Evolutionary conservation across 2,888 invertebrate genomes (phyloP), one percentile per base, ranked within the genome.

Genomic region (Acholoe squamosa): DNA sequence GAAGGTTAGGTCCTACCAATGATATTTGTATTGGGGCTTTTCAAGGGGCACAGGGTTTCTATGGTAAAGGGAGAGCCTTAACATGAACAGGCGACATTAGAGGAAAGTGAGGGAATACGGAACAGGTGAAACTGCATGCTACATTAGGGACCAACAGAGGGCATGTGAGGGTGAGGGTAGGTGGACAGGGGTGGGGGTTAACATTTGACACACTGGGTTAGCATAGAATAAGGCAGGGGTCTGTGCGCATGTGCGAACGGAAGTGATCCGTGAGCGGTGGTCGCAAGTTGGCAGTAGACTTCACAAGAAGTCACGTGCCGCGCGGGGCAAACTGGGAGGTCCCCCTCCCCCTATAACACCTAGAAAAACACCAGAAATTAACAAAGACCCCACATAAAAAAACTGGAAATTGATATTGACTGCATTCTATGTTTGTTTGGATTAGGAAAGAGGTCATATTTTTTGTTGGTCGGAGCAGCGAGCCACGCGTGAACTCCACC

Each of bases 371-470:
- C 43, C 43, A 10, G 43, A 43, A 43, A 43, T 43, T 43, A 43
- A 43, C 43, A 3, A 3, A 43, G 43, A 43, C 43, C 43, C 43
- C 43, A 43, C 43, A 43, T 43, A 43, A 43, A 71, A 71, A 71
- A 71, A 28, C 3, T 22, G 25, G 28, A 25, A 71, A 71, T 71
- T 1, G 7, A 71, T 28, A 5, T 16, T 25, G 28, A 28, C 25
- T 25, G 71, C 71, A 71, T 25, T n/a, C 28, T 28, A 71, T 71
- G 71, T 71, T 71, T 71, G 71, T 71, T 71, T 71, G 71, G 7
- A 25, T 71, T 71, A n/a, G n/a, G 71, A 71, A n/a, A 25, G 71
- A 25, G 71, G 71, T 71, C 71, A 71, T 71, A 28, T 71, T 71
- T n/a, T 14, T 71, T 71, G 71, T 71, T 71, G 71, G 71, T 28